These are phyloP conservation scores for Rhynchomys soricoides DNA, from an alignment of 2,113 vertebrate genomes.

Conservation along the genomic window DNA sequence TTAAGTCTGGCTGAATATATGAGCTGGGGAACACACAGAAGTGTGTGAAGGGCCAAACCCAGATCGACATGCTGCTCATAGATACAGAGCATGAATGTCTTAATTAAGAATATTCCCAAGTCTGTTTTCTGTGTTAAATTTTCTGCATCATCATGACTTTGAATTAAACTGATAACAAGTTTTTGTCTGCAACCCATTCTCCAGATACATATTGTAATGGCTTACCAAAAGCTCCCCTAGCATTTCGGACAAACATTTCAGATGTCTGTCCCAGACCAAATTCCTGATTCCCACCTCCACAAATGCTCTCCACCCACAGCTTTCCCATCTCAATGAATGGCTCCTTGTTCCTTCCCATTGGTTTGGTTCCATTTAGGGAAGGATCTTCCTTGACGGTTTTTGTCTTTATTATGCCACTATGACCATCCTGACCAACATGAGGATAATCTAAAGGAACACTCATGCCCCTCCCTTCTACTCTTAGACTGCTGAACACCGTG, in stretches of 20 bases:
- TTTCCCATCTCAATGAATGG: conserved; percentile 30
- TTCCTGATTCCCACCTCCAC: conserved; percentile 9
- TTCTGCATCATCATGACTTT: not conserved
- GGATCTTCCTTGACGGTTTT: not conserved
- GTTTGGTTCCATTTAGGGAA: not conserved
- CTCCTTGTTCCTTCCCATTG: not conserved
- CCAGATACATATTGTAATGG: not conserved
- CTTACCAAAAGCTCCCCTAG: not conserved
- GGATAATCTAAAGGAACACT: not conserved
- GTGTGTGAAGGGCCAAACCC: not conserved
- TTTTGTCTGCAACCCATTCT: not conserved
- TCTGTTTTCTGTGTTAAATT: conserved; percentile 4
- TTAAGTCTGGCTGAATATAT: not conserved
- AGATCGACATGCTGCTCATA: not conserved
- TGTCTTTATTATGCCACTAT: not conserved
- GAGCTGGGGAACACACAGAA: not conserved
- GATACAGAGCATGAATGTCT: not conserved
- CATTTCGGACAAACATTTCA: not conserved
- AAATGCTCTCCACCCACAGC: not conserved
- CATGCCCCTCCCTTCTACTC: not conserved
- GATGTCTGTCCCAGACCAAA: not conserved
- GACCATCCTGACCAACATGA: not conserved
- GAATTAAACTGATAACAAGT: conserved; percentile 36
- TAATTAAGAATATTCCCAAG: not conserved
- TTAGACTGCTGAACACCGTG: not conserved